Conservation (phyloP, 2,113 vertebrate species). For the Colistium nudipinnis region DNA sequence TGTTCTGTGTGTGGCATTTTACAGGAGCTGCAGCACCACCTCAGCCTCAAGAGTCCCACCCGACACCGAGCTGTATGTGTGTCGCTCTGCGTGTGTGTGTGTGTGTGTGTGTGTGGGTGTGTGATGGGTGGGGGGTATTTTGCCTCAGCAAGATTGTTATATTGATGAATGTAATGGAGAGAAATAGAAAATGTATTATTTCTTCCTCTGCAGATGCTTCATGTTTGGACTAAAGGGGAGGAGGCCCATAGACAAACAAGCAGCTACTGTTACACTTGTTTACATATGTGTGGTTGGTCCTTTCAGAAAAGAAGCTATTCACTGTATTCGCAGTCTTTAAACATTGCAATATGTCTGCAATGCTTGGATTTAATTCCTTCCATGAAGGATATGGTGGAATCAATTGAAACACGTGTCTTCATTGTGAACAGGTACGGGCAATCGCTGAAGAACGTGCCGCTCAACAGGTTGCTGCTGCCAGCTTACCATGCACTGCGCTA, state of each 20-base stretch:
- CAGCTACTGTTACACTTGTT: not conserved
- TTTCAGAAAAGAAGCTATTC: not conserved
- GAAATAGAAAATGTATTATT: not conserved
- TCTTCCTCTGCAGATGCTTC: not conserved
- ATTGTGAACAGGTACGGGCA: not conserved
- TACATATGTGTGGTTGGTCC: not conserved
- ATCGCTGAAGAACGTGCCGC: not conserved
- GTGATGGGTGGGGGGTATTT: too few species aligned
- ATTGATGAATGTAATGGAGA: slow-evolving; percentile 20
- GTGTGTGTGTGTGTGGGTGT: too few species aligned
- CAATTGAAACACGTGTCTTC: too few species aligned
- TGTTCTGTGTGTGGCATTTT: slow-evolving; percentile 38
- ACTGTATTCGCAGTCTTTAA: not conserved
- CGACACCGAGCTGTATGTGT: slow-evolving; percentile 26
- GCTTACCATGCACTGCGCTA: too few species aligned
- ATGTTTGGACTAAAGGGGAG: slow-evolving; percentile 19
- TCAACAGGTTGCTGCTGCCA: not conserved
- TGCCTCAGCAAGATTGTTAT: slow-evolving; percentile 13
- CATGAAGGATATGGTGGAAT: not conserved
- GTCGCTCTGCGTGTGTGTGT: too few species aligned
- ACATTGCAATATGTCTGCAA: not conserved
- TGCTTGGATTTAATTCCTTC: not conserved
- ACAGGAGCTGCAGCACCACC: slow-evolving; percentile 47
- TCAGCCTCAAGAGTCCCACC: slow-evolving; percentile 42
- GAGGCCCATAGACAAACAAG: not conserved